Evolutionary conservation across 2,888 invertebrate genomes (phyloP).

Genomic region (Chymomyza caudatula): DNA sequence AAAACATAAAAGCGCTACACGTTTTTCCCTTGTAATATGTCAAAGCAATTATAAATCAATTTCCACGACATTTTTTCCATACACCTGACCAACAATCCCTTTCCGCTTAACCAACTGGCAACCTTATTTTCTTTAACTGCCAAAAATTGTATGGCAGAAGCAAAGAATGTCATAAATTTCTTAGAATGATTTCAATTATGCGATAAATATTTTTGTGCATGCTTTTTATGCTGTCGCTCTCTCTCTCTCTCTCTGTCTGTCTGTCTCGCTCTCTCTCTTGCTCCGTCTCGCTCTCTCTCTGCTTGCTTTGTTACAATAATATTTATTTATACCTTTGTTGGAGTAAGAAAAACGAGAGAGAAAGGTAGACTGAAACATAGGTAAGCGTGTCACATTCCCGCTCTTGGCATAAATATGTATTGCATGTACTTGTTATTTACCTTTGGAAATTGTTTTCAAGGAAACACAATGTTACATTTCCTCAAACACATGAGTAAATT

Average conservation of each 20-base stretch:
- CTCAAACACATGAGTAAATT: slow-evolving; percentile 46
- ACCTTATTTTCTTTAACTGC: background rate
- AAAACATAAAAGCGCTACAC: background rate
- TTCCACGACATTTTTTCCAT: background rate
- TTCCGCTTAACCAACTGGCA: background rate
- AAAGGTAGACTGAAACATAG: background rate
- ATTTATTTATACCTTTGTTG: slow-evolving; percentile 43
- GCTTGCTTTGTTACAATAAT: slow-evolving; percentile 15
- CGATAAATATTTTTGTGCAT: slow-evolving; percentile 48
- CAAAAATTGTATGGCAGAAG: background rate
- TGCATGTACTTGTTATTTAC: slow-evolving; percentile 54
- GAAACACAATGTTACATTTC: slow-evolving; percentile 7
- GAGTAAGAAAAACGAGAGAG: slow-evolving; percentile 7
- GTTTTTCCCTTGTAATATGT: background rate
- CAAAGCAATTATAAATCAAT: slow-evolving; percentile 22
- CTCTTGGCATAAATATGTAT: slow-evolving; percentile 39
- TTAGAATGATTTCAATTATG: slow-evolving; percentile 58
- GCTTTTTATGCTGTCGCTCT: slow-evolving; percentile 2
- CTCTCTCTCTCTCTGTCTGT: slow-evolving; percentile 12
- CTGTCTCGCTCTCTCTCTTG: slow-evolving; percentile 14
- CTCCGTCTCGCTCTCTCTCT: too few relatives aligned
- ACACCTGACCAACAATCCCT: background rate
- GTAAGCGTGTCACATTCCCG: slow-evolving; percentile 1
- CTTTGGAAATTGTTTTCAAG: slow-evolving; percentile 52
- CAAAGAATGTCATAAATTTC: slow-evolving; percentile 43